These are phyloP conservation scores for Sebastes baramenuke DNA, from an alignment of 2,797 vertebrate species.

Conservation along the genomic window DNA sequence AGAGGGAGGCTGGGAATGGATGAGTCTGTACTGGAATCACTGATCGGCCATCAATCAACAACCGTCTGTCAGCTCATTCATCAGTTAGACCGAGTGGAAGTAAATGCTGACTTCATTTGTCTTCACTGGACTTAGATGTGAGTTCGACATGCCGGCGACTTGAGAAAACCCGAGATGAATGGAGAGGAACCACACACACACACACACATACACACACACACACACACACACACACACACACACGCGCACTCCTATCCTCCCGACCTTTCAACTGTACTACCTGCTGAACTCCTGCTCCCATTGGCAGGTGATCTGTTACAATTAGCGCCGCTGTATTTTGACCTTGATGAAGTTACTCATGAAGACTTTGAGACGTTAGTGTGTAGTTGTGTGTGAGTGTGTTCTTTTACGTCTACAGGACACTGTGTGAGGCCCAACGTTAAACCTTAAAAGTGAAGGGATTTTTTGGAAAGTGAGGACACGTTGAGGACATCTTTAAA, in stretches of 20 bases:
- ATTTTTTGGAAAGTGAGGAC: not conserved
- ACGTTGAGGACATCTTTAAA: not conserved
- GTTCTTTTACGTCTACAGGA: not conserved
- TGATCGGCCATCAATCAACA: constrained; percentile 43
- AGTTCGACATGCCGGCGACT: not conserved
- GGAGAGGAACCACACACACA: not conserved
- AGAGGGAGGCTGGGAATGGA: not conserved
- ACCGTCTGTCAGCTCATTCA: not conserved
- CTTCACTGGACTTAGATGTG: constrained; percentile 33
- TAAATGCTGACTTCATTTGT: constrained; percentile 33
- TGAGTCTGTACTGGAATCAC: constrained; percentile 15
- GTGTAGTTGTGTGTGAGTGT: not conserved
- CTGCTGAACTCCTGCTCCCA: not conserved
- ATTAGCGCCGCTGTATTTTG: not conserved
- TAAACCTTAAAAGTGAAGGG: not conserved
- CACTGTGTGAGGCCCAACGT: not conserved
- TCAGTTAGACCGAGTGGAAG: constrained; percentile 48
- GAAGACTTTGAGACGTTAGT: not conserved
- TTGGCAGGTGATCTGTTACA: constrained; percentile 34
- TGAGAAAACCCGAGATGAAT: constrained; percentile 15
- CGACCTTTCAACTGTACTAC: not conserved
- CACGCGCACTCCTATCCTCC: not conserved
- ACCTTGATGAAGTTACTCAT: constrained; percentile 25
- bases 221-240: not conserved
- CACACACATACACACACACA: not conserved